A percentile compares a stretch with the other conserved stretches of the same genome.
These are phyloP conservation scores for Arvicanthis niloticus DNA, from an alignment of 2,113 vertebrate species.

Conservation along the genomic window DNA sequence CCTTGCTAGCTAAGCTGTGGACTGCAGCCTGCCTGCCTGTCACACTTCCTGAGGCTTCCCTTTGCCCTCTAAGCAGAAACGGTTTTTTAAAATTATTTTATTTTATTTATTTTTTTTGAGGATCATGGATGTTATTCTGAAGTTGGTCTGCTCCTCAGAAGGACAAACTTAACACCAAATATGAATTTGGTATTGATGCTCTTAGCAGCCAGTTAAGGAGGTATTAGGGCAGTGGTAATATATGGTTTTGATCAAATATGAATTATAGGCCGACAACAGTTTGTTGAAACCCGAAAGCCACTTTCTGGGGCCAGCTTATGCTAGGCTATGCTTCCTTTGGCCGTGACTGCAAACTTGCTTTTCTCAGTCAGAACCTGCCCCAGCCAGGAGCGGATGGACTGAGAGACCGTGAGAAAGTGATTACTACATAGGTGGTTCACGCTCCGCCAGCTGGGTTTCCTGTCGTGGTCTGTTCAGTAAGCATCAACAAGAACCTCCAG, in stretches of 20 bases:
- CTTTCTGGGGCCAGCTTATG: not conserved
- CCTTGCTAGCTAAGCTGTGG: not conserved
- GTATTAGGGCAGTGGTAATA: not conserved
- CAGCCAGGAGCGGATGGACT: not conserved
- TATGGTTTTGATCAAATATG: not conserved
- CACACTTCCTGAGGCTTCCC: not conserved
- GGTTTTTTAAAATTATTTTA: not conserved
- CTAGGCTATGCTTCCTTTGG: accelerated
- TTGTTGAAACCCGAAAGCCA: not conserved
- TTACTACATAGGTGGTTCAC: not conserved
- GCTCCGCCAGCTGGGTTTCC: not conserved
- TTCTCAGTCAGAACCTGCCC: not conserved
- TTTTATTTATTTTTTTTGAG: not conserved
- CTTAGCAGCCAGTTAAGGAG: not conserved
- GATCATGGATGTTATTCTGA: not conserved
- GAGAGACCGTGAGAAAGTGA: too few species aligned
- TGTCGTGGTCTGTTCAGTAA: not conserved
- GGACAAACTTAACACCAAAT: not conserved
- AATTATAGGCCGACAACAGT: not conserved
- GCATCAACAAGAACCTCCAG: not conserved
- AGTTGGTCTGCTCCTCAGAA: not conserved
- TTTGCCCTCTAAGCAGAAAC: not conserved
- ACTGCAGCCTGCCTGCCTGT: accelerated
- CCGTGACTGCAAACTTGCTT: not conserved
- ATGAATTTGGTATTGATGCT: not conserved